Evolutionary conservation across 2,888 invertebrate genomes (phyloP).

Genomic region (Lasioglossum zephyrum): DNA sequence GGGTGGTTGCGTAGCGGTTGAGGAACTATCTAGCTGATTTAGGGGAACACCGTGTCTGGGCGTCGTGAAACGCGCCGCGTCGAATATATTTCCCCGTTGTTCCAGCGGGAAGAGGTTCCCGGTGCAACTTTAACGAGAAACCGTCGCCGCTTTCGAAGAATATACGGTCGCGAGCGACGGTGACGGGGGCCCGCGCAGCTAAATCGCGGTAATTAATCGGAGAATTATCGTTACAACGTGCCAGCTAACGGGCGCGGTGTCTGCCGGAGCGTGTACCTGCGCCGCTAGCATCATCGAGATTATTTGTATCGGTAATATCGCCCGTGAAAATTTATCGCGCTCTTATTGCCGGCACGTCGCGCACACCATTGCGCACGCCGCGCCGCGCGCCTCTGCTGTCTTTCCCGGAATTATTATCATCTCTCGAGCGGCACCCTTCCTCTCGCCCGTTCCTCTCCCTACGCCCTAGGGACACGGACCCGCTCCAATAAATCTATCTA

Average conservation of each 20-base stretch:
- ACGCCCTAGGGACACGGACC: not conserved
- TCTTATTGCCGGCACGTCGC: not conserved
- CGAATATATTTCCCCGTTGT: constrained; percentile 35
- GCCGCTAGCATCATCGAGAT: constrained; percentile 3
- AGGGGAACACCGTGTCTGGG: constrained; percentile 27
- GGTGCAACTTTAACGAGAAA: constrained; percentile 49
- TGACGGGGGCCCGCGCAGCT: constrained; percentile 3
- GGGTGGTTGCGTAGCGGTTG: not conserved
- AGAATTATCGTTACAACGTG: constrained; percentile 37
- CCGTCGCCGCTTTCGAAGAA: constrained; percentile 39
- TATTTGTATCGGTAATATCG: constrained; percentile 7
- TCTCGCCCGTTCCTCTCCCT: not conserved
- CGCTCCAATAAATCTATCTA: constrained; percentile 26
- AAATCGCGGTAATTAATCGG: constrained; percentile 46
- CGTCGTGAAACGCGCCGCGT: constrained; percentile 25
- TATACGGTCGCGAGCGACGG: constrained; percentile 43
- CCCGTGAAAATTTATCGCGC: not conserved
- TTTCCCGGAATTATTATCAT: constrained; percentile 12
- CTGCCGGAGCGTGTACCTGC: constrained; percentile 1
- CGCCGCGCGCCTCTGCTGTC: not conserved
- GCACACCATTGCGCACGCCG: not conserved
- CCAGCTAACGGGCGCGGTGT: constrained; percentile 21
- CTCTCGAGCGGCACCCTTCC: not conserved
- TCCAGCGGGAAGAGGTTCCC: constrained; percentile 16
- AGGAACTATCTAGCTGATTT: constrained; percentile 36